These are phyloP conservation scores for Takifugu ocellatus DNA, from an alignment of 2,797 vertebrate genomes.

Conservation along the genomic window DNA sequence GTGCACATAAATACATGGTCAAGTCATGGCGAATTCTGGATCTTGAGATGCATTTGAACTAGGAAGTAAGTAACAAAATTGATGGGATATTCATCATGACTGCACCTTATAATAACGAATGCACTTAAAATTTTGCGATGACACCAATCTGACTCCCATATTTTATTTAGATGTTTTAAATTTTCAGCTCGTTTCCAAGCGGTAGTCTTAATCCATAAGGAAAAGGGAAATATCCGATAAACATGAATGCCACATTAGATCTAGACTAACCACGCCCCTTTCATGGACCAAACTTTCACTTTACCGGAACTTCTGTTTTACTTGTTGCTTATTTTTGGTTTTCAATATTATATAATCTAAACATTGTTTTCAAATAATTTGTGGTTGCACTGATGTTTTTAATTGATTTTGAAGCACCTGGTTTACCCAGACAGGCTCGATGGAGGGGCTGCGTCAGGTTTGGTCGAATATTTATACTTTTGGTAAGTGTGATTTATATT, in stretches of 20 bases:
- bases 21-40: too few relatives aligned
- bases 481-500: not conserved
- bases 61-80: too few relatives aligned
- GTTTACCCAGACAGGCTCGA: not conserved
- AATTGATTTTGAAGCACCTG: slow-evolving; percentile 4
- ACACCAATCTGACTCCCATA: not conserved
- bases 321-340: not conserved
- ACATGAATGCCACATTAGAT: slow-evolving; percentile 38
- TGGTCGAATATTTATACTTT: too few relatives aligned
- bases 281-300: too few relatives aligned
- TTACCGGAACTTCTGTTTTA: not conserved
- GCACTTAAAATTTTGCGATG: too few relatives aligned
- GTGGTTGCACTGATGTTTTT: too few relatives aligned
- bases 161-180: not conserved
- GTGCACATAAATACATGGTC: too few relatives aligned
- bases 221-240: accelerated
- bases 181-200: too few relatives aligned
- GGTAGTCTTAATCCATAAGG: not conserved
- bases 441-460: too few relatives aligned
- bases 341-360: not conserved
- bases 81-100: not conserved
- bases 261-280: slow-evolving; percentile 58
- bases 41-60: too few relatives aligned
- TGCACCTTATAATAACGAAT: not conserved
- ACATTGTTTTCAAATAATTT: too few relatives aligned